Evolutionary conservation across 2,888 invertebrate genomes (phyloP), one percentile per base, ranked within the genome.

Genomic region (Nemurella pictetii): DNA sequence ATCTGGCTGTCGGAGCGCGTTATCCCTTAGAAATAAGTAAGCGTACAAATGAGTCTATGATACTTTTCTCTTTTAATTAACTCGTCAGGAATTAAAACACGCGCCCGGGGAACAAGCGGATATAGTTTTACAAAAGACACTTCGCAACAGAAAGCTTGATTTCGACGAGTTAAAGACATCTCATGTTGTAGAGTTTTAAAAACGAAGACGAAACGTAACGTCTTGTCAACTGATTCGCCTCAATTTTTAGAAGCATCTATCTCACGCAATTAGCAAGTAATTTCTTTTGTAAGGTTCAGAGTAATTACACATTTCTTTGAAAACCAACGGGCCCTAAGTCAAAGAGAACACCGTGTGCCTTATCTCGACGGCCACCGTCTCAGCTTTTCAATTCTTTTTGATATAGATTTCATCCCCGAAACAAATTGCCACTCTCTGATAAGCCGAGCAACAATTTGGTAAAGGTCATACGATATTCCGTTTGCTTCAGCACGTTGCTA

Each of bases 21-120:
- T 83, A 83, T 83, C 83, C 20, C 15, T 55, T 28, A 25, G 83
- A 82, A 82, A 82, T 82, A 82, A 82, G 82, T 28, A 82, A 55
- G 55, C 9, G 82, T 27, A 82, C 29, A 26, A 82, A 82, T 36
- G 32, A 26, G 32, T 81, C 9, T 20, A 36, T 81, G 80, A 32
- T 82, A 72, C 82, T 27, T 28, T 82, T 27, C 55, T 82, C 82
- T 84, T 84, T 85, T 85, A 85, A 85, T 85, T 85, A 85, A 83
- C 84, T 84, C 74, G 84, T 85, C 84, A 72, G 27, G 73, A 72
- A 82, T 55, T 72, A 82, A 82, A 72, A 82, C 82, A 82, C 55
- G 25, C 27, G 55, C 15, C 26, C 25, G 82, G 55, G 28, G 15
- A 82, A 72, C 26, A 82, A 82, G 73, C 55, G 82, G 82, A 82